Evolutionary conservation across 2,888 invertebrate species (phyloP).

Genomic region (Dicyrtomina minuta): DNA sequence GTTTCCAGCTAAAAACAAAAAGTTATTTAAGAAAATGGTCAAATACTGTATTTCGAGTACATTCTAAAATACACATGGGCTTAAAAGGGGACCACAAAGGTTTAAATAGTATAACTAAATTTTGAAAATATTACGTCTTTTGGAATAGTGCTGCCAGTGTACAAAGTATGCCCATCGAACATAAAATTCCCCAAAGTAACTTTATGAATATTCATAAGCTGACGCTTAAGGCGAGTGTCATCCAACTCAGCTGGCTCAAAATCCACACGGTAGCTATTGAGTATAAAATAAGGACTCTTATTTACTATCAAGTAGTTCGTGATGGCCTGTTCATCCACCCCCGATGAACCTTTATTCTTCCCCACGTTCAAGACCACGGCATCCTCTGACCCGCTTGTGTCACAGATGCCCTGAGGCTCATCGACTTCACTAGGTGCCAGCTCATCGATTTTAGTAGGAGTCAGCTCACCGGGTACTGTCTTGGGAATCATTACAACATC

Average conservation of each 20-base stretch:
- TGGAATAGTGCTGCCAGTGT: slow-evolving; percentile 61
- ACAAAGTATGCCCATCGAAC: slow-evolving; percentile 74
- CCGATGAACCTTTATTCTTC: slow-evolving; percentile 36
- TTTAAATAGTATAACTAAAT: no score
- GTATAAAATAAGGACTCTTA: slow-evolving; percentile 34
- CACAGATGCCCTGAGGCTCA: no score
- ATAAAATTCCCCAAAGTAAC: slow-evolving; percentile 62
- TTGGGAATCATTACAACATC: no score
- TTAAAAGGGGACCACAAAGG: no score
- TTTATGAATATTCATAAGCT: slow-evolving; percentile 63
- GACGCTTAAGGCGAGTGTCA: slow-evolving; percentile 64
- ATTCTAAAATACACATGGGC: no score
- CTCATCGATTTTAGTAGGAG: no score
- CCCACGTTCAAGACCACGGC: no score
- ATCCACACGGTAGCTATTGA: slow-evolving; percentile 75
- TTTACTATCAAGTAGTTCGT: slow-evolving; percentile 48
- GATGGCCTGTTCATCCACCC: slow-evolving; percentile 26
- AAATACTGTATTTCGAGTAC: no score
- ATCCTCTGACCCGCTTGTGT: no score
- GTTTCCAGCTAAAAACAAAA: slow-evolving; percentile 5
- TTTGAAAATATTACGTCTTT: slow-evolving; percentile 54
- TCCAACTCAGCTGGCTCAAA: slow-evolving; percentile 74
- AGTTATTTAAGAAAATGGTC: slow-evolving; percentile 7
- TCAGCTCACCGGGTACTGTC: no score
- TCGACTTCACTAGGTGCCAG: no score